Evolutionary conservation across 1,140 invertebrate species (phyloP).

Genomic region (Aphelenchoides fujianensis): DNA sequence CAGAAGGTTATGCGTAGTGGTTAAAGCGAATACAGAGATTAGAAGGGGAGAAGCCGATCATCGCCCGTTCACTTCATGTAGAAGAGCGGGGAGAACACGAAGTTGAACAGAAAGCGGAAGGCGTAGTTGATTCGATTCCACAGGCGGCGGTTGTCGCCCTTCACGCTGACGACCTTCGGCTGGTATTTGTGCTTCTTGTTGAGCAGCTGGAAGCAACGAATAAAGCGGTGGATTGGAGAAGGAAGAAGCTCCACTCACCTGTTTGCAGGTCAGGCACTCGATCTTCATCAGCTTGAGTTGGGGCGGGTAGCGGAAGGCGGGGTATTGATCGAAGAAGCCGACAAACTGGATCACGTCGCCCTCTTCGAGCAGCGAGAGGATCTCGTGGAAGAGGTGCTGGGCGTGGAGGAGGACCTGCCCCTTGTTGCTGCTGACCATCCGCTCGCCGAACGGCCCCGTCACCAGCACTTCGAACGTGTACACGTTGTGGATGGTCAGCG

Average conservation of each 20-base stretch:
- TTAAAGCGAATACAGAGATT: not conserved
- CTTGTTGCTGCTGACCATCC: slow-evolving; percentile 45
- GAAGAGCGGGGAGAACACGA: slow-evolving; percentile 50
- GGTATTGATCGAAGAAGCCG: slow-evolving; percentile 55
- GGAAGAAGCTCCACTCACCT: slow-evolving; percentile 31
- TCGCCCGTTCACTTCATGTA: slow-evolving; percentile 8
- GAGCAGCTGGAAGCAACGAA: slow-evolving; percentile 25
- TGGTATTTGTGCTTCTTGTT: slow-evolving; percentile 39
- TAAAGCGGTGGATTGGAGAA: not conserved
- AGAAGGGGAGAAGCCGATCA: not conserved
- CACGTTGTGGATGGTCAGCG: slow-evolving; percentile 51
- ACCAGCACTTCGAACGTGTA: slow-evolving; percentile 57
- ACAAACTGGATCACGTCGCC: slow-evolving; percentile 56
- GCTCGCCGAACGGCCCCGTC: slow-evolving; percentile 53
- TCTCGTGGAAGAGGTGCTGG: slow-evolving; percentile 44
- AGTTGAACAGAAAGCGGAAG: slow-evolving; percentile 58
- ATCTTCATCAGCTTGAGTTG: slow-evolving; percentile 51
- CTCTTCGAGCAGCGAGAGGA: slow-evolving; percentile 50
- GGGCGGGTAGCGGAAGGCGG: slow-evolving; percentile 54
- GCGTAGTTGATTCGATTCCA: slow-evolving; percentile 52
- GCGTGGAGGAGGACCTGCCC: slow-evolving; percentile 54
- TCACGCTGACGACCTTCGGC: slow-evolving; percentile 46
- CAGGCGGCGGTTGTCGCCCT: slow-evolving; percentile 35
- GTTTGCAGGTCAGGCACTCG: slow-evolving; percentile 54
- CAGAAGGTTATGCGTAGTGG: not conserved